Conservation (phyloP, 1,140 invertebrate genomes). For the Arctopsyche grandis region DNA sequence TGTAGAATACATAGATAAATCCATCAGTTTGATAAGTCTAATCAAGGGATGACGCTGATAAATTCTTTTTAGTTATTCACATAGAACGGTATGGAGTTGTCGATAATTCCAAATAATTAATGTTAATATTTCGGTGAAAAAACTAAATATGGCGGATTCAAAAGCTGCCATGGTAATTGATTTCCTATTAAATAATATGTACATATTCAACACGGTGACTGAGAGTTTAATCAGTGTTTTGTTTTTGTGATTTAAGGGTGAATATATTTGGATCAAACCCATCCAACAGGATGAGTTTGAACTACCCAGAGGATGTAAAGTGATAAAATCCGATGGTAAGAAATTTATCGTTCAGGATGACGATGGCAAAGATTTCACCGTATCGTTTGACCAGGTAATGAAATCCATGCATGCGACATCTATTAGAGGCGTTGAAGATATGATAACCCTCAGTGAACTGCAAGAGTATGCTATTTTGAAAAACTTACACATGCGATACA, state of each 20-base stretch:
- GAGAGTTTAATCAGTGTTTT: not conserved
- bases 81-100: constrained; percentile 32
- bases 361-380: constrained; percentile 73
- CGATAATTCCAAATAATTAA: not conserved
- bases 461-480: constrained; percentile 92
- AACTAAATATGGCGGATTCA: constrained; percentile 60
- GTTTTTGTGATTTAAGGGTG: constrained; percentile 68
- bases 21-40: constrained; percentile 3
- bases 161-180: constrained; percentile 59
- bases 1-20: not conserved
- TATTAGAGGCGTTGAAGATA: constrained; percentile 88
- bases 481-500: constrained; percentile 92
- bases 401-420: constrained; percentile 90
- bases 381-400: constrained; percentile 69
- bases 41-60: constrained; percentile 12
- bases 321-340: constrained; percentile 82
- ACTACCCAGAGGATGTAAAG: constrained; percentile 83
- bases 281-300: constrained; percentile 78
- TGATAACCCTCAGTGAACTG: constrained; percentile 92
- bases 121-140: not conserved
- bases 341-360: constrained; percentile 82
- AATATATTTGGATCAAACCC: constrained; percentile 89
- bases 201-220: not conserved
- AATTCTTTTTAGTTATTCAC: constrained; percentile 37
- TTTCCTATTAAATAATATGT: not conserved